These are phyloP conservation scores for Agrenia bidenticulata DNA, from an alignment of 2,888 invertebrate species.

Conservation along the genomic window DNA sequence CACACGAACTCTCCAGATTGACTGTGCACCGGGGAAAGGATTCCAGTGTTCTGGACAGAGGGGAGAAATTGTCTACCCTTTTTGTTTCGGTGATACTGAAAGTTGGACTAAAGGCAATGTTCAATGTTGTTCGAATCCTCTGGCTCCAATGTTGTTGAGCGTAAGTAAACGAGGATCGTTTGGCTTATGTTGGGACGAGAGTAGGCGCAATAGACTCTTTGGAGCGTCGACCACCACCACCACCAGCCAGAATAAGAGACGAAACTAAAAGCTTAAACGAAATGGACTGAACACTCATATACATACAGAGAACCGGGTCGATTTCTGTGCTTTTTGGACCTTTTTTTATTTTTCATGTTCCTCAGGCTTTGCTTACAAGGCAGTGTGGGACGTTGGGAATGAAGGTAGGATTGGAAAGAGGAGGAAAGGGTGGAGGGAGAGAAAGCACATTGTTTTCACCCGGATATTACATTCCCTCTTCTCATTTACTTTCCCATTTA, in stretches of 20 bases:
- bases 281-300: not conserved
- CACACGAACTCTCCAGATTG: too few species aligned
- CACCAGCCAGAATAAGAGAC: too few species aligned
- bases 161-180: too few species aligned
- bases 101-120: too few species aligned
- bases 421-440: not conserved
- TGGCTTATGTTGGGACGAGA: too few species aligned
- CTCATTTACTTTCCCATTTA: constrained; percentile 2
- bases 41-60: constrained; percentile 4
- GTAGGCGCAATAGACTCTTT: too few species aligned
- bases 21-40: not conserved
- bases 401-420: not conserved
- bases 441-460: constrained; percentile 12
- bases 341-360: not conserved
- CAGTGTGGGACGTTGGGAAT: not conserved
- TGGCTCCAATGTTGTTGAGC: too few species aligned
- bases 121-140: too few species aligned
- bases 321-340: not conserved
- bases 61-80: too few species aligned
- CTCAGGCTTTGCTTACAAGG: not conserved
- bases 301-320: constrained; percentile 7
- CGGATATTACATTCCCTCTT: constrained; percentile 7
- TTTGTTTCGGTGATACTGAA: too few species aligned
- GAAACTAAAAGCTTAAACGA: too few species aligned
- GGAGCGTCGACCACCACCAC: too few species aligned